A percentile compares a stretch with the other conserved stretches of the same genome.
Conservation (phyloP, 2,888 invertebrate genomes). For the Platycheirus albimanus region DNA sequence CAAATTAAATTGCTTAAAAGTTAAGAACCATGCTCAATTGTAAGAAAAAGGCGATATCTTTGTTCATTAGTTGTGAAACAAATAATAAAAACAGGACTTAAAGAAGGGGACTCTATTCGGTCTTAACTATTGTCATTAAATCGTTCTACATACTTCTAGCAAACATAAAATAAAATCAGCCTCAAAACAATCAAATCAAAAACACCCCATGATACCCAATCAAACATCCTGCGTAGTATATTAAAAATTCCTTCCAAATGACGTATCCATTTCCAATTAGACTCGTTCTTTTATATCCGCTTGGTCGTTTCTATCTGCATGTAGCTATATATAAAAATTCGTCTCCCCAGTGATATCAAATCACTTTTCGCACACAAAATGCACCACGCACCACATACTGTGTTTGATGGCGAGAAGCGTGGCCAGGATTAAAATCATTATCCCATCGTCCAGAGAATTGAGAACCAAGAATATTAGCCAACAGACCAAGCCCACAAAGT, state of each 20-base stretch:
- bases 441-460: conserved; percentile 30
- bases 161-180: neutral
- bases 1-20: too few relatives aligned
- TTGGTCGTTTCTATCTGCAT: neutral
- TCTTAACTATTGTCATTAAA: too few relatives aligned
- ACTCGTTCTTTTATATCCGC: conserved; percentile 8
- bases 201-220: conserved; percentile 11
- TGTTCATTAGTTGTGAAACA: too few relatives aligned
- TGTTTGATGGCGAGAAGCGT: conserved; percentile 42
- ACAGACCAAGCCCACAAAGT: conserved; percentile 33
- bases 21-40: too few relatives aligned
- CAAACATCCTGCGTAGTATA: conserved; percentile 23
- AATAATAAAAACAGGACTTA: too few relatives aligned
- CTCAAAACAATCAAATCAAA: conserved; percentile 17
- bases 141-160: too few relatives aligned
- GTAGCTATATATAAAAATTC: neutral
- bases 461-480: conserved; percentile 34
- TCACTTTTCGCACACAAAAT: conserved; percentile 35
- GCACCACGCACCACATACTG: conserved; percentile 26
- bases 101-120: too few relatives aligned
- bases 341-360: conserved; percentile 45
- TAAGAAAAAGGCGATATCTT: too few relatives aligned
- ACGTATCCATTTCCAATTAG: conserved; percentile 64
- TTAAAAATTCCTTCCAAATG: conserved; percentile 36
- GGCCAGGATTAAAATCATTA: conserved; percentile 63